A percentile compares a stretch with the other conserved stretches of the same genome.
phyloP scores from a whole-genome alignment of 2,797 vertebrate genomes.

The Gambusia yucatana region DNA sequence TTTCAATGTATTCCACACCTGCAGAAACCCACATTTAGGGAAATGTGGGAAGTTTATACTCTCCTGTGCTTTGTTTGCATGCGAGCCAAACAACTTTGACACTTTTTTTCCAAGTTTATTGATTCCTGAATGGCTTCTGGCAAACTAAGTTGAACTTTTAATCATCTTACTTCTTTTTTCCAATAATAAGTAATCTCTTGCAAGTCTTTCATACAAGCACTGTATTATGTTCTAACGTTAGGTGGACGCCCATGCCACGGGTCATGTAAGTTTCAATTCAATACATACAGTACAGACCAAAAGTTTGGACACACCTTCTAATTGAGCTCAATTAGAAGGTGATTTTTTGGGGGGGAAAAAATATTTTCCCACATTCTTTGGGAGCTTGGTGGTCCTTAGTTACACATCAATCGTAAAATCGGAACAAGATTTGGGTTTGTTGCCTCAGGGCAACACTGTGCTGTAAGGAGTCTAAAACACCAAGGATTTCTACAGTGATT shows the following conservation, averaged over 20 bases:
- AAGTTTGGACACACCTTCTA: too few species aligned
- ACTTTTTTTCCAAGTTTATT: background rate
- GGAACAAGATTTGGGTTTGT: too few species aligned
- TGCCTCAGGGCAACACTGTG: too few species aligned
- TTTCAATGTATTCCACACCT: constrained; percentile 34
- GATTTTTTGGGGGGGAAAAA: too few species aligned
- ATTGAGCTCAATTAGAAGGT: too few species aligned
- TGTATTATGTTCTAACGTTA: background rate
- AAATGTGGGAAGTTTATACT: constrained; percentile 20
- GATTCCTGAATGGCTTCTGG: background rate
- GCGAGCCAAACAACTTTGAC: background rate
- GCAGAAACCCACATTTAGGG: constrained; percentile 35
- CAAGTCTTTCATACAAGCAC: background rate
- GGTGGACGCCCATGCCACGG: background rate
- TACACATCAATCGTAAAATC: too few species aligned
- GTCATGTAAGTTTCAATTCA: background rate
- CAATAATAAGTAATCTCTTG: background rate
- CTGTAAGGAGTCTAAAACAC: too few species aligned
- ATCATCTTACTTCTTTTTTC: background rate
- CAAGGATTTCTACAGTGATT: too few species aligned
- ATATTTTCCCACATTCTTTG: too few species aligned
- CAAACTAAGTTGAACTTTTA: background rate
- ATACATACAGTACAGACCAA: background rate
- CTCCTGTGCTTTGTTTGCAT: background rate
- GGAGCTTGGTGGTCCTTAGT: too few species aligned